Percentiles rank a stretch among this genome's conserved stretches.
These are phyloP conservation scores for Rousettus leschenaultii DNA, from an alignment of 2,113 vertebrate genomes.

Conservation along the genomic window DNA sequence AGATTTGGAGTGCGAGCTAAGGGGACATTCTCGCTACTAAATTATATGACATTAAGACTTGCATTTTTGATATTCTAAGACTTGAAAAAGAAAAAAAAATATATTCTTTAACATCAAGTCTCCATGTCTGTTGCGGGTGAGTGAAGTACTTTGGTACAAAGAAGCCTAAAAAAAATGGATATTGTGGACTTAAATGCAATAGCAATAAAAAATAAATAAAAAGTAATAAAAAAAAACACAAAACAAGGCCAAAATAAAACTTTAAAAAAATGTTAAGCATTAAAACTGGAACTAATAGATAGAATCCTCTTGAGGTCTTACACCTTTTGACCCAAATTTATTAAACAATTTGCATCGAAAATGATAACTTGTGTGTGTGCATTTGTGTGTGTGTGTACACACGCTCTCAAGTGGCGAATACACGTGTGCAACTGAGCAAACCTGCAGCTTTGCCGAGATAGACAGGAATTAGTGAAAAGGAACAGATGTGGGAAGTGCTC, in stretches of 20 bases:
- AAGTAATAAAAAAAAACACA: neutral
- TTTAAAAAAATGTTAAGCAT: neutral
- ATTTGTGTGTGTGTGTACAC: fast-evolving
- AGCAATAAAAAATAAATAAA: neutral
- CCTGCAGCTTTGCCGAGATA: neutral
- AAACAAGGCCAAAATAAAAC: neutral
- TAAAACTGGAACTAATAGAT: neutral
- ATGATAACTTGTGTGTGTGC: neutral
- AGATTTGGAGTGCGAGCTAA: neutral
- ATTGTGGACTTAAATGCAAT: fast-evolving
- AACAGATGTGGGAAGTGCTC: neutral
- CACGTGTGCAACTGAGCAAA: neutral
- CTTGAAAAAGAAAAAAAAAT: neutral
- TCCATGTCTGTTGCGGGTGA: neutral
- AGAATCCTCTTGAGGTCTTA: neutral
- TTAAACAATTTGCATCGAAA: neutral
- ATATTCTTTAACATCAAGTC: neutral
- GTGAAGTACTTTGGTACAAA: neutral
- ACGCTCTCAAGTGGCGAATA: neutral
- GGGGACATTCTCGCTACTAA: neutral
- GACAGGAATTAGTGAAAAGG: neutral
- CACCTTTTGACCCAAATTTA: neutral
- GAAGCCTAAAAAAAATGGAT: neutral
- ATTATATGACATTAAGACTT: neutral
- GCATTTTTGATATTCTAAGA: neutral